These are phyloP conservation scores for Xylocampa areola DNA, from an alignment of 2,888 invertebrate species.

Conservation along the genomic window DNA sequence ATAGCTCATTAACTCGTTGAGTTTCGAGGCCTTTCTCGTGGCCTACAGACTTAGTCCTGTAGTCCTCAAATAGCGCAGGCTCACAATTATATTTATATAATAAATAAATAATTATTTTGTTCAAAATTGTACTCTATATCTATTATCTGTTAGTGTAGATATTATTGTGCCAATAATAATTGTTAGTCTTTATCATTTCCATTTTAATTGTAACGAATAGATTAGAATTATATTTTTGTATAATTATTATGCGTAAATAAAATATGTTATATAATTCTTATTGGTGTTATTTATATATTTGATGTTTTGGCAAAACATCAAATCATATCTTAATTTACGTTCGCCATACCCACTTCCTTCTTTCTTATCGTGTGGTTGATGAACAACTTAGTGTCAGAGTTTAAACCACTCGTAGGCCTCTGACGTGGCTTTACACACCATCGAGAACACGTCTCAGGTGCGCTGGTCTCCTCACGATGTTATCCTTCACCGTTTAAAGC, in stretches of 20 bases:
- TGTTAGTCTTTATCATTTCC: constrained; percentile 60
- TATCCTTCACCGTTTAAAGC: no score
- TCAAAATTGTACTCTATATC: constrained; percentile 39
- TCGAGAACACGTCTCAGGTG: no score
- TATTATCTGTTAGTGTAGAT: constrained; percentile 60
- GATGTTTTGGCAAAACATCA: no score
- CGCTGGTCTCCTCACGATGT: no score
- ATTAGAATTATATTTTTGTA: constrained; percentile 70
- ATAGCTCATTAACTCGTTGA: not conserved
- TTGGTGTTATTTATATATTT: constrained; percentile 30
- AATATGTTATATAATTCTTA: constrained; percentile 54
- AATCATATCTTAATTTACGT: no score
- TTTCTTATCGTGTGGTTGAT: no score
- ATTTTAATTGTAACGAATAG: constrained; percentile 61
- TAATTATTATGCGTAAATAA: constrained; percentile 69
- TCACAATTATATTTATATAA: constrained; percentile 4
- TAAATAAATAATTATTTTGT: constrained; percentile 17
- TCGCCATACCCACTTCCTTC: no score
- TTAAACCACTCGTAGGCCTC: no score
- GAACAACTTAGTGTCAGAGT: no score
- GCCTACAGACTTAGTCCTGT: not conserved
- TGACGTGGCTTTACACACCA: no score
- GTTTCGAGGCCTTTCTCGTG: not conserved
- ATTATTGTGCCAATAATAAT: constrained; percentile 68
- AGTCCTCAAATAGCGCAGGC: not conserved